These are phyloP conservation scores for Amphiprion clarkii DNA, from an alignment of 2,797 vertebrate genomes.

Conservation along the genomic window DNA sequence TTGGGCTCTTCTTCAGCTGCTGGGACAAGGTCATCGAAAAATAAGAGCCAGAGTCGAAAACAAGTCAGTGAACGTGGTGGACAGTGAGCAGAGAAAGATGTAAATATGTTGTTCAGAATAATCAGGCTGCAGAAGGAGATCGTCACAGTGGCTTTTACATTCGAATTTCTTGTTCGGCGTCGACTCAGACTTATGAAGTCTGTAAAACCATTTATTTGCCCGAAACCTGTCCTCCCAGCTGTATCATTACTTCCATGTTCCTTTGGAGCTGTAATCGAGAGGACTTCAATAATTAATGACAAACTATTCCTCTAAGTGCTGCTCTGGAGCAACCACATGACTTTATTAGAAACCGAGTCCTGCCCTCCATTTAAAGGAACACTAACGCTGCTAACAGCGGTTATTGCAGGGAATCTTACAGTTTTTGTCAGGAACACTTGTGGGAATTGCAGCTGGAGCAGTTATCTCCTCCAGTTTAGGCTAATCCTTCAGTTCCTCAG, in stretches of 20 bases:
- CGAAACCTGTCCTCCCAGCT: slow-evolving; percentile 51
- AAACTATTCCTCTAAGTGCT: slow-evolving; percentile 54
- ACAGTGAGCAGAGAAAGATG: neutral
- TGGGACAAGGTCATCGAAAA: too few species aligned
- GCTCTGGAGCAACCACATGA: slow-evolving; percentile 49
- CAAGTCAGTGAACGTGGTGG: neutral
- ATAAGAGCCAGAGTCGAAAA: neutral
- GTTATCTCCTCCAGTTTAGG: slow-evolving; percentile 35
- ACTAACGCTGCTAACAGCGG: neutral
- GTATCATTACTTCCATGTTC: slow-evolving; percentile 38
- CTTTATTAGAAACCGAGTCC: slow-evolving; percentile 36
- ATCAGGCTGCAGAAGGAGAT: too few species aligned
- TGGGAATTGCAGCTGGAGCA: slow-evolving; percentile 22
- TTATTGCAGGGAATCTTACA: slow-evolving; percentile 33
- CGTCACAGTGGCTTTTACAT: neutral
- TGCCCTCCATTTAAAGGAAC: slow-evolving; percentile 26
- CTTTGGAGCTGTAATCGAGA: slow-evolving; percentile 35
- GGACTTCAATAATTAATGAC: slow-evolving; percentile 67
- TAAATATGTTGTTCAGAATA: neutral
- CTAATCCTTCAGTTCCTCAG: slow-evolving; percentile 30
- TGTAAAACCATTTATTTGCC: slow-evolving; percentile 48
- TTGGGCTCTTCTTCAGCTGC: neutral
- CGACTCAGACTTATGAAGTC: neutral
- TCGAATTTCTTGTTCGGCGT: neutral
- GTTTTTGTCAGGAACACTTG: slow-evolving; percentile 26